These are phyloP conservation scores for Semnornis frantzii DNA, from an alignment of 2,113 vertebrate species.

Conservation along the genomic window DNA sequence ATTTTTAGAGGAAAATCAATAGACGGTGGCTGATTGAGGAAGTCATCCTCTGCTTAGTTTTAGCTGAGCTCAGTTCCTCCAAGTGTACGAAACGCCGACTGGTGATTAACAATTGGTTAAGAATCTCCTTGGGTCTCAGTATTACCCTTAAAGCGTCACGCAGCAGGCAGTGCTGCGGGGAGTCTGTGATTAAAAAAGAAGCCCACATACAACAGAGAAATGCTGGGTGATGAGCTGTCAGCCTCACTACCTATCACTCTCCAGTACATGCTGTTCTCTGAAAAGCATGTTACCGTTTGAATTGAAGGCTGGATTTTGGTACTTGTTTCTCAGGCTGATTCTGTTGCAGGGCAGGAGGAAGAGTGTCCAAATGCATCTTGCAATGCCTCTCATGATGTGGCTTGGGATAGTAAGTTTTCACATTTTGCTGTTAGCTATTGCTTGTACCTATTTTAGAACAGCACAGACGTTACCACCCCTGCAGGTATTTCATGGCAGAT, in stretches of 20 bases:
- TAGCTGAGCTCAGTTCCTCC: slow-evolving; percentile 6
- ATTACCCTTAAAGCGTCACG: background rate
- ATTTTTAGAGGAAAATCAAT: slow-evolving; percentile 30
- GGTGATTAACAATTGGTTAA: background rate
- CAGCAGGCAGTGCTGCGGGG: background rate
- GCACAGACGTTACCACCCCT: background rate
- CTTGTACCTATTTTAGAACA: background rate
- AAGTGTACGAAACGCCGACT: background rate
- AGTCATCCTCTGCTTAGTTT: background rate
- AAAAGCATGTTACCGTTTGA: background rate
- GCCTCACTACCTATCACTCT: background rate
- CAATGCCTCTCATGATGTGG: background rate
- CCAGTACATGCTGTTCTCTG: background rate
- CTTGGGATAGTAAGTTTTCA: background rate
- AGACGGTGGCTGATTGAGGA: background rate
- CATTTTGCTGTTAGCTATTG: background rate
- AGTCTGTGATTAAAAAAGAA: slow-evolving; percentile 10
- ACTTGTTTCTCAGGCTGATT: background rate
- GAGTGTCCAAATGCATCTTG: background rate
- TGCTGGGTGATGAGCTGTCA: slow-evolving; percentile 32
- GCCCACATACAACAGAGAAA: background rate
- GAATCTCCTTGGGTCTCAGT: background rate
- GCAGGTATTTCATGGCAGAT: background rate
- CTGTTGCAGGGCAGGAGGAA: background rate
- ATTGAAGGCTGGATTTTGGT: background rate